A percentile compares a stretch with the other conserved stretches of the same genome.
Evolutionary conservation across 1,140 invertebrate species (phyloP).

Genomic region (Copidosoma floridanum): DNA sequence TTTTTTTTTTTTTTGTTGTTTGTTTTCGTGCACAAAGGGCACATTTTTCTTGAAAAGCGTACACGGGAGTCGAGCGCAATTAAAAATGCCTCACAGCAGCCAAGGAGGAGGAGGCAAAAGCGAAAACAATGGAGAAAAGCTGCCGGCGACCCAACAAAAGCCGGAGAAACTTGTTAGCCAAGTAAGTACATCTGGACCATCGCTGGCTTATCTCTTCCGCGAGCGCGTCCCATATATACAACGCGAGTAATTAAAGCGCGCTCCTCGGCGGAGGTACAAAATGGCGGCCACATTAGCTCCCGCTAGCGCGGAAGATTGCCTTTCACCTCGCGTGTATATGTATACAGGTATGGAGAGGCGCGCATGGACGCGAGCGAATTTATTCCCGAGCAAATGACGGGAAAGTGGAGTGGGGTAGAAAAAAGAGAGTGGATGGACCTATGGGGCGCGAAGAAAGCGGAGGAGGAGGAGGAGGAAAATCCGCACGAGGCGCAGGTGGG

Average conservation of each 20-base stretch:
- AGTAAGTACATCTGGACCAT: too few species aligned
- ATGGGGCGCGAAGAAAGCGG: constrained; percentile 1
- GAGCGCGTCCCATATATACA: too few species aligned
- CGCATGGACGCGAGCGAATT: constrained; percentile 10
- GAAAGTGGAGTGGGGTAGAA: background rate
- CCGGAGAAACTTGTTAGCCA: too few species aligned
- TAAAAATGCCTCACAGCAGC: constrained; percentile 21
- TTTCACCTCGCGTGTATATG: constrained; percentile 12
- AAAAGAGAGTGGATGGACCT: background rate
- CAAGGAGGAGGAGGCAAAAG: too few species aligned
- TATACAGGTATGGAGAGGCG: background rate
- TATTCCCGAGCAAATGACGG: background rate
- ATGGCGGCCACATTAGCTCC: background rate
- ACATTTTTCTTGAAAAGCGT: too few species aligned
- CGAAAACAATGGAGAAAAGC: constrained; percentile 13
- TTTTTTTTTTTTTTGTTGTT: too few species aligned
- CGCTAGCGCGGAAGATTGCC: background rate
- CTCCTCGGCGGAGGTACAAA: background rate
- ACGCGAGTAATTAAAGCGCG: constrained; percentile 10
- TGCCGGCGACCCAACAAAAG: too few species aligned
- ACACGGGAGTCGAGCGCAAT: background rate
- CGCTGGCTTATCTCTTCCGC: too few species aligned
- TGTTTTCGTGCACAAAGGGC: too few species aligned
- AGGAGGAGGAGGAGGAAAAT: constrained; percentile 1
- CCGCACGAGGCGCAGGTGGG: background rate